Evolutionary conservation across 2,797 vertebrate species (phyloP).

Genomic region (Tenualosa thibaudeaui): DNA sequence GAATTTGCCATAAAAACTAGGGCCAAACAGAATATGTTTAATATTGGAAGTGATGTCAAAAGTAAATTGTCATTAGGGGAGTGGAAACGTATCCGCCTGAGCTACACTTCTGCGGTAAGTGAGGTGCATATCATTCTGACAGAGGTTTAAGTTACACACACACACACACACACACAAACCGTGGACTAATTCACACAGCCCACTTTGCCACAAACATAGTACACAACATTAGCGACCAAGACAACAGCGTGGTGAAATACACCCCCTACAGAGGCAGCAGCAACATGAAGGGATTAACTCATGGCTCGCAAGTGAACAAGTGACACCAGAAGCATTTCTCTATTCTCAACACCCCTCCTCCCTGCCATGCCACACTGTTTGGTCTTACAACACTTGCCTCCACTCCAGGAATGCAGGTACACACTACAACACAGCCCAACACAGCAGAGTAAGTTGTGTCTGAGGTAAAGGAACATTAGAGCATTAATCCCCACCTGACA

Average conservation of each 20-base stretch:
- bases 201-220: conserved; percentile 48
- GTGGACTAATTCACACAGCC: conserved; percentile 64
- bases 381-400: not conserved
- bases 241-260: conserved; percentile 28
- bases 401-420: conserved; percentile 26
- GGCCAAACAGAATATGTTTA: conserved; percentile 59
- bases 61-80: conserved; percentile 68
- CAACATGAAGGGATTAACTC: conserved; percentile 9
- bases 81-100: conserved; percentile 50
- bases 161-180: conserved; percentile 1
- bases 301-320: not conserved
- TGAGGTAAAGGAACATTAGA: conserved; percentile 69
- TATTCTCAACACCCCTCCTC: not conserved
- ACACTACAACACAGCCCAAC: conserved; percentile 37
- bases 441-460: conserved; percentile 52
- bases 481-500: conserved; percentile 84
- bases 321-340: not conserved
- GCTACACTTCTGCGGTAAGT: conserved; percentile 60
- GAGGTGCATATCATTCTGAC: conserved; percentile 68
- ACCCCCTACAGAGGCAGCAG: conserved; percentile 29
- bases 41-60: conserved; percentile 50
- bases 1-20: conserved; percentile 71
- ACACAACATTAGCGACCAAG: conserved; percentile 43
- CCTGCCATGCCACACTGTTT: not conserved
- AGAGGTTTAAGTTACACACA: conserved; percentile 16